Evolutionary conservation across 2,113 vertebrate genomes (phyloP), one percentile per base, ranked within the genome.

Genomic region (Grallaria varia): DNA sequence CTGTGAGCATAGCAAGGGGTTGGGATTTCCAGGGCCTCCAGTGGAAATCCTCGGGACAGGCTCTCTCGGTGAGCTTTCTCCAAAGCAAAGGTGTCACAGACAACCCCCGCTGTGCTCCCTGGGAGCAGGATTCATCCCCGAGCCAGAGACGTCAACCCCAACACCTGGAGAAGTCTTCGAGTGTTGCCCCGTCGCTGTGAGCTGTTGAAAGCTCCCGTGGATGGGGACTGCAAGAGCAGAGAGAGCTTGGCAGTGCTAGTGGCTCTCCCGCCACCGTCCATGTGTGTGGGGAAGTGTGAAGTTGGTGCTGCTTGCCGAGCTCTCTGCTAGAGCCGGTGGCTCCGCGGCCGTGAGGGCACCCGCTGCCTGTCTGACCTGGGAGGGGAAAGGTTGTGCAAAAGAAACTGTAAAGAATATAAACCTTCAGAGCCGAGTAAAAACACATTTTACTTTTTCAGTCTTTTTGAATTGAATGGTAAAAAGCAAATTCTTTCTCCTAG

Each of bases 401-500:
- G 85, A 50, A 93, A 95, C 93, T 95, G 95, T 90, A 93, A 93
- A 96, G 94, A 92, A 93, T 87, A 92, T 96, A 95, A 97, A 97
- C 80, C 85, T 86, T 95, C 84, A 30, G 94, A 92, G 93, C 95
- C 91, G 18, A 92, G 84, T 94, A 94, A 90, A 97, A 95, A 91
- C 89, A 86, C 74, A 24, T 93, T 90, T 96, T 94, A 93, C 86
- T 96, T 97, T 93, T 94, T 91, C 84, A 95, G 88, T 75, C 75
- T 96, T 95, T 95, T 94, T 94, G 91, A 95, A 85, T 93, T 73
- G 93, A 92, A 96, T 71, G 62, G 71, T 93, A 83, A 86, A 94
- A 96, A 96, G 90, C 91, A 94, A 96, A 95, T 95, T 94, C 96
- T 97, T 97, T 97, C 87, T 94, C 80, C 88, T 91, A 84, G 78